Conservation (phyloP, 2,888 invertebrate genomes). For the Boloria euphrosyne region DNA sequence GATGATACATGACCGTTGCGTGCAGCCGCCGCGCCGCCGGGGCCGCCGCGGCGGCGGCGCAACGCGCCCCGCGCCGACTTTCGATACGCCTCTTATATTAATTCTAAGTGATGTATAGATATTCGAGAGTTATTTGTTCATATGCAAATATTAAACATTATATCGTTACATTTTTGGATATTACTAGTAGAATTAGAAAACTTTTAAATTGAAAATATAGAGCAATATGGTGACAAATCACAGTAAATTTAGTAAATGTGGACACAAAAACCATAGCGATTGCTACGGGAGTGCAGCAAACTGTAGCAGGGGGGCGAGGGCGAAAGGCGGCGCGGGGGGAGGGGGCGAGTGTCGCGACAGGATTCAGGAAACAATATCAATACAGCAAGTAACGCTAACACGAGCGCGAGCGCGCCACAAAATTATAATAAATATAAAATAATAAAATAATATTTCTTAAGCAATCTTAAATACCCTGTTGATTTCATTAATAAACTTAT, state of each 20-base stretch:
- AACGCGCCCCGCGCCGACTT: constrained; percentile 4
- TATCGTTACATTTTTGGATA: no score
- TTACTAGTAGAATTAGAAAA: no score
- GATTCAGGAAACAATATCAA: constrained; percentile 53
- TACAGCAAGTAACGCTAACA: constrained; percentile 46
- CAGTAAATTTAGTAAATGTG: no score
- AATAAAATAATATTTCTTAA: constrained; percentile 79
- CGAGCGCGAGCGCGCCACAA: constrained; percentile 59
- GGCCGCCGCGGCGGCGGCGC: not conserved
- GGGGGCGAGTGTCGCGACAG: constrained; percentile 26
- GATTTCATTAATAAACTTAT: constrained; percentile 68
- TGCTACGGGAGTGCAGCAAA: no score
- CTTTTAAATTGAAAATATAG: no score
- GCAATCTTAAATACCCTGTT: constrained; percentile 82
- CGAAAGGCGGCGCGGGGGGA: constrained; percentile 15
- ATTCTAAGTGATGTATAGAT: no score
- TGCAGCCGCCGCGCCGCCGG: not conserved
- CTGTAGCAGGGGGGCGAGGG: constrained; percentile 8
- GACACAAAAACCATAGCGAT: no score
- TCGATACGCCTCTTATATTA: no score
- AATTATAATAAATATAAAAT: constrained; percentile 75
- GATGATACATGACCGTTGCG: constrained; percentile 12
- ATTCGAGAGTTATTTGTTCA: no score
- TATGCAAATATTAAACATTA: no score
- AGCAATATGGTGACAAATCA: no score